Base-by-base conservation (phyloP, 2,888 invertebrate genomes). In the Mythimna loreyi region DNA sequence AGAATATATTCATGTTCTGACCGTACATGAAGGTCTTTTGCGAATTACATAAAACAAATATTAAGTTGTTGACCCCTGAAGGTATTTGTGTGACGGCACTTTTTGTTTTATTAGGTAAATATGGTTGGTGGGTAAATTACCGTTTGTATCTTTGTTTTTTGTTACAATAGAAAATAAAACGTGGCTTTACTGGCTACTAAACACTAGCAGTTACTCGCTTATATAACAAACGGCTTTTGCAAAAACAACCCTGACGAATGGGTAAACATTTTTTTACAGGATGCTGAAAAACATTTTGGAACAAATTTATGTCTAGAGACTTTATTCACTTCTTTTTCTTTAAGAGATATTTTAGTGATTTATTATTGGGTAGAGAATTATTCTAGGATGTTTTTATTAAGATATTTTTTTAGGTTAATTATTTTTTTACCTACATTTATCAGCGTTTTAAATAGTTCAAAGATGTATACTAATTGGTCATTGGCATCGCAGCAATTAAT, bases 31-130 rank as follows among this genome's bases (percentile, higher is more conserved):
- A 59, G 63, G 47, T 49, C 47, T 63, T 43, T 60, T 2, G 13
- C 33, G 11, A 64, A 72, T 60, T 50, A 56, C 53, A 11, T 16
- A 36, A 45, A 72, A 59, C 28, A 64, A 55, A 72, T 55, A 36
- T 47, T 13, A 59, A 21, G 21, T 19, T 11, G 1, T 23, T 33
- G 13, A 28, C 16, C 25, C 53, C 43, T 30, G 21, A n/a, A 57
- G 49, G 55, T 53, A 49, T 43, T 61, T 40, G 50, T 9, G n/a
- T 33, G 28, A 36, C 16, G 25, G 53, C 40, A 23, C 23, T 55
- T 68, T 59, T 55, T 43, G 13, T 25, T 68, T 55, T 50, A 7
- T 55, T 65, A 25, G 28, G 6, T 65, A 52, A 33, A 45, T 25
- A 16, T 33, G 33, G 33, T 45, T 9, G 5, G 50, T 52, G 9